phyloP scores from a whole-genome alignment of 2,888 invertebrate genomes.

The Ecliptopera silaceata region DNA sequence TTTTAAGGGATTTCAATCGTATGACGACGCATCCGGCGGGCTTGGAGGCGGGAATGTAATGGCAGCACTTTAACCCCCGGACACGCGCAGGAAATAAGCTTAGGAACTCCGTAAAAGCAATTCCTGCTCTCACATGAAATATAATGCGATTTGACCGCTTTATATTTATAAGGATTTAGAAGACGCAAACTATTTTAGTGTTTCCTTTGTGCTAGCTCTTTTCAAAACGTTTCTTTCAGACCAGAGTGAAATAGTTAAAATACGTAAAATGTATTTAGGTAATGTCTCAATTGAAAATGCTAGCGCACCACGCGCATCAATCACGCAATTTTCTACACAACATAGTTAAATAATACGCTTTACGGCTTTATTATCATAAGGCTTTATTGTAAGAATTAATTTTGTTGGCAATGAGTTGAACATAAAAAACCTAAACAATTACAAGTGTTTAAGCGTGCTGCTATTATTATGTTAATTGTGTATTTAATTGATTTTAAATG shows the following conservation, averaged over 20 bases:
- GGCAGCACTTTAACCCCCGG: conserved; percentile 78
- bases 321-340: too few relatives aligned
- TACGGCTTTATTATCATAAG: not conserved
- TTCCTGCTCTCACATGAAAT: conserved; percentile 78
- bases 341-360: not conserved
- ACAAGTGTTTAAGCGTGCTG: not conserved
- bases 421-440: conserved; percentile 1
- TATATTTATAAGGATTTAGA: conserved; percentile 79
- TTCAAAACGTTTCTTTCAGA: not conserved
- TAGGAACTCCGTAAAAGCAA: conserved; percentile 82
- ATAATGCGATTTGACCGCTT: conserved; percentile 76
- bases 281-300: not conserved
- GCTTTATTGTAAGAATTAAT: not conserved
- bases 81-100: conserved; percentile 81
- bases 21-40: conserved; percentile 55
- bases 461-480: not conserved
- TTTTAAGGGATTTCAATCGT: conserved; percentile 67
- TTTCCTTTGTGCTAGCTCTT: conserved; percentile 44
- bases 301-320: too few relatives aligned
- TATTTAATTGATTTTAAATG: not conserved
- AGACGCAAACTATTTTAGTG: conserved; percentile 55
- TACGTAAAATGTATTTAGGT: not conserved
- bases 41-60: conserved; percentile 59
- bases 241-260: too few relatives aligned
- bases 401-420: not conserved